Base-by-base conservation (phyloP, 2,797 vertebrate species). In the Crocidura indochinensis region DNA sequence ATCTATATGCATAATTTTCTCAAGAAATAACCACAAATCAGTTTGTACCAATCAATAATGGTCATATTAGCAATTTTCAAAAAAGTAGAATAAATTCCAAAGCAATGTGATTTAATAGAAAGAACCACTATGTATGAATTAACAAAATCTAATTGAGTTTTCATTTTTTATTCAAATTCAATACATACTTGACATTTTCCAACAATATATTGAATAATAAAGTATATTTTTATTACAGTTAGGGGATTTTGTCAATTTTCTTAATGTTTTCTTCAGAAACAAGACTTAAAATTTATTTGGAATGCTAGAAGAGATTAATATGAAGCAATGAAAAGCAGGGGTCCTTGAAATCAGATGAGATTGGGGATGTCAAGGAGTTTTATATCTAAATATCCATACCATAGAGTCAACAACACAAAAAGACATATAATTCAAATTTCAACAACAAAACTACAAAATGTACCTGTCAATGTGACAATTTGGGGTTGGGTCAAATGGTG, bases 31-130 rank as follows among this genome's bases (percentile, higher is more conserved):
- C 64, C 15, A 10, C 82, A 27, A 92, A 1, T 74, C 46, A 71
- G 5, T 29, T 65, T 76, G 15, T 74, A 47, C 17, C 44, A 51
- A 90, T 95, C 91, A 90, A 94, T 96, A 92, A 88, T 51, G 26
- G 83, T 62, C 31, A 31, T 51, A 77, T 74, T 88, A 86, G 31
- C 94, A 51, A 93, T 71, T 82, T 46, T 94, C 79, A 77, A 46
- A 91, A 31, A 82, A 86, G 11, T 86, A 2, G 27, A 80, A 46
- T 49, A 80, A 93, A 77, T 91, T 73, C 8, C 83, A 71, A 26
- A 53, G 14, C 47, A 49, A 10, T 31, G 17, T 27, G 53, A 78
- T 49, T 73, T 87, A 64, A 31, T 84, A 82, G n/a, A 76, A 73
- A 91, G 6, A 79, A 2, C 6, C 15, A 83, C 73, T 10, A 76